Evolutionary conservation across 2,113 vertebrate species (phyloP).

Genomic region (Pterocles orientalis): DNA sequence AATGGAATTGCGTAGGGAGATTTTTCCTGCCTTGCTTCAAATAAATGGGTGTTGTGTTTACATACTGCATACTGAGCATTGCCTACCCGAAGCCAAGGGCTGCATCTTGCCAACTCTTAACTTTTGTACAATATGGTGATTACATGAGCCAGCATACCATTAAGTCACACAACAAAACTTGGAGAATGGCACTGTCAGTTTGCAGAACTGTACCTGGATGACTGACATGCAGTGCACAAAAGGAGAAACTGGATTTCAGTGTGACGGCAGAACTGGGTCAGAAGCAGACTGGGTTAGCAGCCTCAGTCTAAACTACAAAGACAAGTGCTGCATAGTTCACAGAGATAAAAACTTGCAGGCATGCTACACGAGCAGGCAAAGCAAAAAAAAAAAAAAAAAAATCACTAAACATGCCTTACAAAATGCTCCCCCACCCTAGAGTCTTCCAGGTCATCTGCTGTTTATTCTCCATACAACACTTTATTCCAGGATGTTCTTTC

Average conservation of each 20-base stretch:
- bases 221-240: neutral
- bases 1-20: constrained; percentile 22
- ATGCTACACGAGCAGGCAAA: neutral
- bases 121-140: constrained; percentile 36
- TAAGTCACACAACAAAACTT: constrained; percentile 37
- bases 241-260: neutral
- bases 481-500: neutral
- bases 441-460: neutral
- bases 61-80: constrained; percentile 48
- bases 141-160: constrained; percentile 37
- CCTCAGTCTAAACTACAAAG: neutral
- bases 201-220: neutral
- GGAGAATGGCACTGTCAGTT: constrained; percentile 29
- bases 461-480: neutral
- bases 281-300: neutral
- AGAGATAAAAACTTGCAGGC: neutral
- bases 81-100: constrained; percentile 39
- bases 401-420: neutral
- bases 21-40: constrained; percentile 54
- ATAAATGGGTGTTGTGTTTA: constrained; percentile 62
- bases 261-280: neutral
- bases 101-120: constrained; percentile 46
- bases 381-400: neutral
- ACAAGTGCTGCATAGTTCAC: neutral
- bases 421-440: neutral